phyloP scores from a whole-genome alignment of 2,797 vertebrate species.

The Enteromius treurensis region DNA sequence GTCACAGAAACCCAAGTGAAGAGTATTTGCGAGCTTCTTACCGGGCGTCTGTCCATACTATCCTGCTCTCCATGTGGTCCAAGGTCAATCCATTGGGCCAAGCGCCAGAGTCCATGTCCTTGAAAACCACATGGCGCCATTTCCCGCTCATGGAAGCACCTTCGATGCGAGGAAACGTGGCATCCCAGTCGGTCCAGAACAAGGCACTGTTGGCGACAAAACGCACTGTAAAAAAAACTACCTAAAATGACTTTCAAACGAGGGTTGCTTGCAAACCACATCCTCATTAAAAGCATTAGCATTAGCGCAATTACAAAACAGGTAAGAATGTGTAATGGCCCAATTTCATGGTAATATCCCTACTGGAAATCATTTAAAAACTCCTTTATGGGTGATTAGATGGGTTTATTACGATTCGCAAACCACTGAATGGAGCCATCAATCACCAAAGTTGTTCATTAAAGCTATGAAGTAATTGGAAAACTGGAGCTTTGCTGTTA shows the following conservation, averaged over 20 bases:
- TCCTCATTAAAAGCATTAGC: constrained; percentile 34
- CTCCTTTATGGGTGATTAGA: constrained; percentile 49
- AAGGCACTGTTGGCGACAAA: constrained; percentile 75
- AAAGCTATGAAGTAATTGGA: constrained; percentile 9
- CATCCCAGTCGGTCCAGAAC: constrained; percentile 92
- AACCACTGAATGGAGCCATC: constrained; percentile 1
- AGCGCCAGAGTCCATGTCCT: constrained; percentile 87
- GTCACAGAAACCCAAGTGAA: constrained; percentile 6
- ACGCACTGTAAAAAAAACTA: background rate
- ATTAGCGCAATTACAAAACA: constrained; percentile 30
- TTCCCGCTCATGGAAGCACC: constrained; percentile 87
- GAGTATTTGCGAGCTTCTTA: constrained; percentile 57
- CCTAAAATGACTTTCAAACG: constrained; percentile 14
- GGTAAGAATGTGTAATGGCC: constrained; percentile 31
- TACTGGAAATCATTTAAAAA: constrained; percentile 45
- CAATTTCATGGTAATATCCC: constrained; percentile 40
- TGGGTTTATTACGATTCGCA: constrained; percentile 29
- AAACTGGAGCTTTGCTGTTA: constrained; percentile 2
- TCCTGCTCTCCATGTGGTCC: constrained; percentile 87
- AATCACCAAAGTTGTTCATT: constrained; percentile 36
- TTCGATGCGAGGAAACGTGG: constrained; percentile 87
- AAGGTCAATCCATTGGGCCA: constrained; percentile 90
- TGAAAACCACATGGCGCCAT: constrained; percentile 83
- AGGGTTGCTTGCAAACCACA: constrained; percentile 14
- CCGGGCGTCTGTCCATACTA: constrained; percentile 90